A percentile compares a stretch with the other conserved stretches of the same genome.
These are phyloP conservation scores for Mormyrus iriodes DNA, from an alignment of 2,113 vertebrate species.

Conservation along the genomic window DNA sequence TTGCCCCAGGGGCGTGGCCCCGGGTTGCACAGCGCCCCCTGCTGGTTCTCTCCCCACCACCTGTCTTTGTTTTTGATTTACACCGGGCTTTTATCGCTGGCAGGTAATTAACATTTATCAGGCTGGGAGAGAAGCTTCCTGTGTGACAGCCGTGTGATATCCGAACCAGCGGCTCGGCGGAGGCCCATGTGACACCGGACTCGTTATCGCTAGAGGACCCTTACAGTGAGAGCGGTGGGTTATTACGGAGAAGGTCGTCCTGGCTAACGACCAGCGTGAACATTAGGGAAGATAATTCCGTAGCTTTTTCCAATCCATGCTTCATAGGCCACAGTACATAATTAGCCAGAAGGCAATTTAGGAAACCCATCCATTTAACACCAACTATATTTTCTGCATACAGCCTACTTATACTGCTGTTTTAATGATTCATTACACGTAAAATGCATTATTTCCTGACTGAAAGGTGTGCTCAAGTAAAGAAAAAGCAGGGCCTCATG, in stretches of 20 bases:
- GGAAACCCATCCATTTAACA: not conserved
- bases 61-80: conserved; percentile 6
- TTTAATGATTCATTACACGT: not conserved
- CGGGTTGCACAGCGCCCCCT: not conserved
- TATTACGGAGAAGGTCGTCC: conserved; percentile 13
- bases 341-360: conserved; percentile 7
- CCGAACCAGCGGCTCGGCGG: not conserved
- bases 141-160: conserved; percentile 13
- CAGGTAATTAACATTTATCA: conserved; percentile 26
- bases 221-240: not conserved
- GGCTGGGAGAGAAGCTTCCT: not conserved
- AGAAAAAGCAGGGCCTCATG: not conserved
- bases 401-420: not conserved
- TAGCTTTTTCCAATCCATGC: conserved; percentile 4
- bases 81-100: not conserved
- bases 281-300: conserved; percentile 9
- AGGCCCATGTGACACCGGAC: not conserved
- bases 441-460: not conserved
- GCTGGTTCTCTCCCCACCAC: not conserved
- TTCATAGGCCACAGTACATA: not conserved
- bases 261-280: not conserved
- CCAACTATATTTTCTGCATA: conserved; percentile 6
- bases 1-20: not conserved
- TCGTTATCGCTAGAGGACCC: conserved; percentile 6
- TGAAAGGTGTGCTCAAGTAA: not conserved